phyloP scores from a whole-genome alignment of 2,797 vertebrate species.

The Sebastes hubbsi region DNA sequence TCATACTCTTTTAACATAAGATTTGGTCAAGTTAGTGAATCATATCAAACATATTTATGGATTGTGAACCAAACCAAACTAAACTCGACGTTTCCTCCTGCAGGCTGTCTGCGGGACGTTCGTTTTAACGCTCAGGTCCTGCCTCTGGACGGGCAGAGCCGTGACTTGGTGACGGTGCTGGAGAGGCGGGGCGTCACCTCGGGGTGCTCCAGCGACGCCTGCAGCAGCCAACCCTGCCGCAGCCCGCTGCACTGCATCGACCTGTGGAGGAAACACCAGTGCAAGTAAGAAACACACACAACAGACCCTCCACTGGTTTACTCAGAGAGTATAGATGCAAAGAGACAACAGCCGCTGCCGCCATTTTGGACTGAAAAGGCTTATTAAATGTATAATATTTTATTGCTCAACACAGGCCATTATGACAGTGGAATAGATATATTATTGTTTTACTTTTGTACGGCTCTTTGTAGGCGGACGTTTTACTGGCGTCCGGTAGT shows the following conservation, averaged over 20 bases:
- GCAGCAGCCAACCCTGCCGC: slow-evolving; percentile 82
- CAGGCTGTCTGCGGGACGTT: slow-evolving; percentile 87
- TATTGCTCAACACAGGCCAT: too few species aligned
- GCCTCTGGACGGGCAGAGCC: slow-evolving; percentile 83
- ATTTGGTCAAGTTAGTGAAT: too few species aligned
- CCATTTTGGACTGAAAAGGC: too few species aligned
- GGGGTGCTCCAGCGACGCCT: slow-evolving; percentile 86
- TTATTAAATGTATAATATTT: too few species aligned
- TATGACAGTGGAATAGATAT: too few species aligned
- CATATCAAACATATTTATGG: not conserved
- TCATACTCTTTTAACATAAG: too few species aligned
- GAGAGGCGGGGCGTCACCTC: slow-evolving; percentile 78
- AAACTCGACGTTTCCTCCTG: not conserved
- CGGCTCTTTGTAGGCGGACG: too few species aligned
- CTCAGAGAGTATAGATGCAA: too few species aligned
- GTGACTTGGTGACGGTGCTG: slow-evolving; percentile 75
- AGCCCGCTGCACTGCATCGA: slow-evolving; percentile 86
- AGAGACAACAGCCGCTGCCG: too few species aligned
- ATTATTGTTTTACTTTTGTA: too few species aligned
- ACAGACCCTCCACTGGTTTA: not conserved
- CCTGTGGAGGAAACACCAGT: slow-evolving; percentile 90
- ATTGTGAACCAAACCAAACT: not conserved
- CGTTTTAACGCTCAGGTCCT: slow-evolving; percentile 83
- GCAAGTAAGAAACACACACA: slow-evolving; percentile 73
- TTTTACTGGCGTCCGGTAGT: too few species aligned